These are phyloP conservation scores for Eira barbara DNA, from an alignment of 2,113 vertebrate genomes.

Conservation along the genomic window DNA sequence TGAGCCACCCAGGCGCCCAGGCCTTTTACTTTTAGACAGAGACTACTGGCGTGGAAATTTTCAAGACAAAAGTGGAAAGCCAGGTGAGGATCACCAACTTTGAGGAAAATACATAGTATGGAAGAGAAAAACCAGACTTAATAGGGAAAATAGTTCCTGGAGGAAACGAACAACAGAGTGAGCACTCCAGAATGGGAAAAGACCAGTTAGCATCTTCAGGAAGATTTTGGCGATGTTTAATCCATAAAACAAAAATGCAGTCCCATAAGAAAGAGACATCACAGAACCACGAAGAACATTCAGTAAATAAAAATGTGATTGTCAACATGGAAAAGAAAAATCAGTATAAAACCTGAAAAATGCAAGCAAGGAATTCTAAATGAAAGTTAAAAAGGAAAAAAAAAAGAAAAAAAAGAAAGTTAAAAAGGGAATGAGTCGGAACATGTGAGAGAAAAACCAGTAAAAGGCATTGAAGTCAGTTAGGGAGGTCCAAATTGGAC, in stretches of 20 bases:
- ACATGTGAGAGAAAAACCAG: not conserved
- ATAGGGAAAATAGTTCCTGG: not conserved
- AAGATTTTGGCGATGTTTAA: not conserved
- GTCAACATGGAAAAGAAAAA: not conserved
- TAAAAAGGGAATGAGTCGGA: not conserved
- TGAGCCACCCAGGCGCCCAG: too few species aligned
- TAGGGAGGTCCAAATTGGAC: not conserved
- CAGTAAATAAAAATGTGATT: not conserved
- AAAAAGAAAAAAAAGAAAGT: not conserved
- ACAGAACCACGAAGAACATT: not conserved
- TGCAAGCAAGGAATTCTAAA: not conserved
- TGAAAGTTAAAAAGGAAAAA: not conserved
- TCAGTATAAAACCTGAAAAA: not conserved
- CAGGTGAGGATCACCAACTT: not conserved
- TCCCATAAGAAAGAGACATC: not conserved
- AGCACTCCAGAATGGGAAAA: not conserved
- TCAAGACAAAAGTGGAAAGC: not conserved
- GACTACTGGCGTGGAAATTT: not conserved
- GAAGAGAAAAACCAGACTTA: conserved; percentile 6
- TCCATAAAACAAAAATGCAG: not conserved
- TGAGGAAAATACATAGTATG: not conserved
- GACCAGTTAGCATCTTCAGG: not conserved
- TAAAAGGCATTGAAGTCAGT: not conserved
- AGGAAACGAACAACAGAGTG: not conserved
- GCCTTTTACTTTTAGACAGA: not conserved